phyloP scores from a whole-genome alignment of 1,140 invertebrate genomes.

The Atta texana region DNA sequence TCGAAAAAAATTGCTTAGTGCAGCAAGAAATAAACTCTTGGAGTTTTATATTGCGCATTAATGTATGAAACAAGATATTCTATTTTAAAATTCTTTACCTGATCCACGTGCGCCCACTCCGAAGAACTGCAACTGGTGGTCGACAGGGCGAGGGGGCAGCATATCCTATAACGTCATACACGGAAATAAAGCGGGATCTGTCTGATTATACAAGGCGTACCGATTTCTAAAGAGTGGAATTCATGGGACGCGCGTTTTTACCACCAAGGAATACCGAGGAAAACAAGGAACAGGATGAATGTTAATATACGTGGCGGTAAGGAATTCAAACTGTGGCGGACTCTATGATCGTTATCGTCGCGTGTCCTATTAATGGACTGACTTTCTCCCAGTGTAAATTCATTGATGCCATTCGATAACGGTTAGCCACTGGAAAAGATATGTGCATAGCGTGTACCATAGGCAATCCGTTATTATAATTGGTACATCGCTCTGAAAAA shows the following conservation, averaged over 20 bases:
- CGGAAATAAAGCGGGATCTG: conserved; percentile 46
- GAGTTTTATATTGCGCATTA: background rate
- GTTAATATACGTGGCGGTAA: conserved; percentile 47
- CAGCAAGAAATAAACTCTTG: background rate
- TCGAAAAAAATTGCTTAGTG: background rate
- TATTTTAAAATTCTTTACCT: conserved; percentile 73
- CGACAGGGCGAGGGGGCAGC: conserved; percentile 82
- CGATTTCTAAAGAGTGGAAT: conserved; percentile 60
- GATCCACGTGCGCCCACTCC: conserved; percentile 83
- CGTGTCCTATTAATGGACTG: conserved; percentile 73
- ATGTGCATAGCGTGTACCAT: conserved; percentile 22
- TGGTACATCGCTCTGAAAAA: too few relatives aligned
- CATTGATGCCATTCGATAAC: conserved; percentile 69
- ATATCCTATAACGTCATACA: conserved; percentile 77
- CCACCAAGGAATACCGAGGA: background rate
- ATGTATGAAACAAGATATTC: background rate
- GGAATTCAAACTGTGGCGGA: conserved; percentile 60
- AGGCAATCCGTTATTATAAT: background rate
- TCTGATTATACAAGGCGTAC: conserved; percentile 38
- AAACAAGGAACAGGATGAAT: conserved; percentile 44
- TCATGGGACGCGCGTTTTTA: conserved; percentile 47
- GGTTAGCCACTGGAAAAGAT: background rate
- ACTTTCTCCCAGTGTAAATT: conserved; percentile 74
- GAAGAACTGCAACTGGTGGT: conserved; percentile 80
- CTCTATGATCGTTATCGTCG: conserved; percentile 67